Conservation (phyloP, 2,888 invertebrate species). For the Eristalis arbustorum region DNA sequence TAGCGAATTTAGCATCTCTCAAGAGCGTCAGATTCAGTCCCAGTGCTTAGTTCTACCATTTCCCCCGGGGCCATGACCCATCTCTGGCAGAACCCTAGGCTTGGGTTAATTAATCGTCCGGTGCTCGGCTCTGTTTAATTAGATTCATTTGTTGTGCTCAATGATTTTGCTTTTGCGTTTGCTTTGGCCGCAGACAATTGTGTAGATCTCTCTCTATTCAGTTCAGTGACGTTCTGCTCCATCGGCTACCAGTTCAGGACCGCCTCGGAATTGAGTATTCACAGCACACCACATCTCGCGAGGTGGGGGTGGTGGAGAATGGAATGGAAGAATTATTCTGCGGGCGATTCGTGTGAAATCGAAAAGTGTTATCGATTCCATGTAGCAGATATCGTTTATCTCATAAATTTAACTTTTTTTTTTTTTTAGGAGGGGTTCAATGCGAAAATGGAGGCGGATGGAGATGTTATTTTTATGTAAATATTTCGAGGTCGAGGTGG, state of each 20-base stretch:
- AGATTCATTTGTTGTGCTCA: constrained; percentile 8
- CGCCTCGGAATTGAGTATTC: constrained; percentile 7
- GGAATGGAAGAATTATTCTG: background rate
- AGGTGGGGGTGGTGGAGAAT: background rate
- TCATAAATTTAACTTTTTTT: too few species aligned
- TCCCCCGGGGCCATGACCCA: background rate
- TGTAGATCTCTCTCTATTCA: background rate
- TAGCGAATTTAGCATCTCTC: background rate
- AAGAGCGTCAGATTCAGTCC: background rate
- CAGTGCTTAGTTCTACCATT: too few species aligned
- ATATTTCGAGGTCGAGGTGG: background rate
- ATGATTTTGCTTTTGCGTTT: background rate
- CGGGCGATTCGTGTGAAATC: background rate
- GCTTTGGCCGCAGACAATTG: background rate
- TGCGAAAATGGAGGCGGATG: background rate
- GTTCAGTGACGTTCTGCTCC: constrained; percentile 18
- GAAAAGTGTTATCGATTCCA: constrained; percentile 9
- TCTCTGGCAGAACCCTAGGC: background rate
- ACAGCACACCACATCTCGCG: background rate
- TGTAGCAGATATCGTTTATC: background rate
- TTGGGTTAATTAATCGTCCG: constrained; percentile 16
- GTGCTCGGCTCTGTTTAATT: constrained; percentile 3
- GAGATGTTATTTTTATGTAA: background rate
- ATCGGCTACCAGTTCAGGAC: background rate
- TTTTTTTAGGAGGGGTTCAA: background rate